These are phyloP conservation scores for Loriculus beryllinus DNA, from an alignment of 2,797 vertebrate species.

Conservation along the genomic window DNA sequence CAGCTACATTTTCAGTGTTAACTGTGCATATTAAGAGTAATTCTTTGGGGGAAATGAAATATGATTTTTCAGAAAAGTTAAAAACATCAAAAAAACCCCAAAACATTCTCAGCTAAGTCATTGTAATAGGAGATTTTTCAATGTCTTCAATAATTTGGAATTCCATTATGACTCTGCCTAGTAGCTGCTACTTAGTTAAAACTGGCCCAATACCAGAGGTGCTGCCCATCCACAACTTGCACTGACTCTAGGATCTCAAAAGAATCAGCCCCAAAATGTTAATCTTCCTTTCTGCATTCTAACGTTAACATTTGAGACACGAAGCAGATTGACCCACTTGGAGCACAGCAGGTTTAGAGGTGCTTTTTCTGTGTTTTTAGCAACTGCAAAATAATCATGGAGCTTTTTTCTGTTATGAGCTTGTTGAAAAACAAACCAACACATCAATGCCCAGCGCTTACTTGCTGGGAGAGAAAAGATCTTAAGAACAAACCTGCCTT, in stretches of 20 bases:
- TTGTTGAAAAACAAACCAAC: constrained; percentile 26
- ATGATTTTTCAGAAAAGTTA: constrained; percentile 69
- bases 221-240: constrained; percentile 1
- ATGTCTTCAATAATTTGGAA: constrained; percentile 68
- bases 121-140: constrained; percentile 52
- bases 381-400: constrained; percentile 60
- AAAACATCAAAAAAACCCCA: constrained; percentile 45
- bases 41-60: constrained; percentile 67
- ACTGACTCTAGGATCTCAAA: background rate
- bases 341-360: constrained; percentile 58
- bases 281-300: constrained; percentile 48
- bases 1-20: constrained; percentile 83
- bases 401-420: constrained; percentile 61
- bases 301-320: constrained; percentile 36
- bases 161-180: constrained; percentile 50
- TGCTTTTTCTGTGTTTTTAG: constrained; percentile 64
- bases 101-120: constrained; percentile 56
- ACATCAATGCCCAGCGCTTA: constrained; percentile 8
- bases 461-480: constrained; percentile 33
- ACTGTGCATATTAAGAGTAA: constrained; percentile 79
- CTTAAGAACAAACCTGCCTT: constrained; percentile 7
- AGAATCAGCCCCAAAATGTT: constrained; percentile 28
- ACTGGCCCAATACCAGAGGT: background rate
- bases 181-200: constrained; percentile 68
- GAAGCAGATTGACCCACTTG: constrained; percentile 55